A percentile compares a stretch with the other conserved stretches of the same genome.
Conservation (phyloP, 2,888 invertebrate species). For the Myopa testacea region DNA sequence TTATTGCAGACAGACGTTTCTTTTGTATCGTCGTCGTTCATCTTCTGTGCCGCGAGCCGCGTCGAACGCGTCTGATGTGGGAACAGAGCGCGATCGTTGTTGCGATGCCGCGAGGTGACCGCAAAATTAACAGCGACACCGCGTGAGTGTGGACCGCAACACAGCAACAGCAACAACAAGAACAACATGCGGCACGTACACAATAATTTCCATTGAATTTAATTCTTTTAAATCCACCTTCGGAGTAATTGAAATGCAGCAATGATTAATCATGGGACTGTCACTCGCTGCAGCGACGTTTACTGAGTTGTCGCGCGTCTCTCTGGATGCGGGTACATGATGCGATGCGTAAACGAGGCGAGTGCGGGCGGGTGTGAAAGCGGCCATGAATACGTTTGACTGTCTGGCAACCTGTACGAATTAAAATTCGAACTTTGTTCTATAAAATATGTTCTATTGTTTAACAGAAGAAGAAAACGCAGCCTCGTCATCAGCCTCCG, state of each 20-base stretch:
- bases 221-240: conserved; percentile 10
- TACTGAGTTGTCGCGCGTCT: not conserved
- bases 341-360: not conserved
- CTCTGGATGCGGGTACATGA: not conserved
- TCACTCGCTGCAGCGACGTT: not conserved
- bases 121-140: conserved; percentile 24
- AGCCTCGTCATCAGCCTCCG: conserved; percentile 8
- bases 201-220: conserved; percentile 23
- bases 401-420: not conserved
- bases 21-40: not conserved
- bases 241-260: conserved; percentile 26
- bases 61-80: not conserved
- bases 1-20: conserved; percentile 13
- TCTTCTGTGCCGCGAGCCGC: not conserved
- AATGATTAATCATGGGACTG: conserved; percentile 18
- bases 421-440: conserved; percentile 28
- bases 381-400: too few species aligned
- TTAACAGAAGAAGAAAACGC: not conserved
- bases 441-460: conserved; percentile 4
- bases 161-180: not conserved
- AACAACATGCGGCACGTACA: not conserved
- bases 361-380: too few species aligned
- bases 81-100: conserved; percentile 5
- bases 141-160: not conserved
- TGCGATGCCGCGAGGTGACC: conserved; percentile 3